A percentile compares a stretch with the other conserved stretches of the same genome.
Conservation (phyloP, 2,888 invertebrate species). For the Acronicta psi region DNA sequence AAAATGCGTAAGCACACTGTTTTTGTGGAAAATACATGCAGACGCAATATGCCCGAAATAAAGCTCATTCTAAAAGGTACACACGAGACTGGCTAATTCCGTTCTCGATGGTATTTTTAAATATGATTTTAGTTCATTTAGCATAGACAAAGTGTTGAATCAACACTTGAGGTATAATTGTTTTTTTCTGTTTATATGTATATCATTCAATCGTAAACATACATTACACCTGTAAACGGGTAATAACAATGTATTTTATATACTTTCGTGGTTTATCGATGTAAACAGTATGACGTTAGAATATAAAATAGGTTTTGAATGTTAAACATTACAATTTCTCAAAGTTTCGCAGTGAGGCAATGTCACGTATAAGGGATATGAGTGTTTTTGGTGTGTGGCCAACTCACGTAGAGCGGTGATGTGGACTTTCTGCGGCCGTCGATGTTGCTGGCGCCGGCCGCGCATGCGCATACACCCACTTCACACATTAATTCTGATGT, state of each 20-base stretch:
- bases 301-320: slow-evolving; percentile 50
- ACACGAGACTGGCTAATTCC: slow-evolving; percentile 18
- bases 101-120: slow-evolving; percentile 19
- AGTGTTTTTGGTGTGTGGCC: slow-evolving; percentile 75
- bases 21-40: slow-evolving; percentile 4
- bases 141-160: not conserved
- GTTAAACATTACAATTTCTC: slow-evolving; percentile 47
- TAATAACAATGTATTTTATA: slow-evolving; percentile 19
- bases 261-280: slow-evolving; percentile 22
- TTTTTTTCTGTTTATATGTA: slow-evolving; percentile 22
- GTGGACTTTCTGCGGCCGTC: slow-evolving; percentile 58
- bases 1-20: slow-evolving; percentile 11
- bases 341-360: slow-evolving; percentile 52
- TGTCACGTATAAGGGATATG: slow-evolving; percentile 65
- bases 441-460: slow-evolving; percentile 35
- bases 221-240: slow-evolving; percentile 22
- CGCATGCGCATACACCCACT: slow-evolving; percentile 36
- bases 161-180: slow-evolving; percentile 15
- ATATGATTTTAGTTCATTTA: slow-evolving; percentile 4
- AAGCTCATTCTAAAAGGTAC: slow-evolving; percentile 16
- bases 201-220: slow-evolving; percentile 20
- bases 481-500: slow-evolving; percentile 27
- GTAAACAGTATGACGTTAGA: slow-evolving; percentile 44
- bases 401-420: slow-evolving; percentile 76
- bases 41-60: slow-evolving; percentile 22